These are phyloP conservation scores for Agraylea sexmaculata DNA, from an alignment of 1,140 invertebrate species.

Conservation along the genomic window DNA sequence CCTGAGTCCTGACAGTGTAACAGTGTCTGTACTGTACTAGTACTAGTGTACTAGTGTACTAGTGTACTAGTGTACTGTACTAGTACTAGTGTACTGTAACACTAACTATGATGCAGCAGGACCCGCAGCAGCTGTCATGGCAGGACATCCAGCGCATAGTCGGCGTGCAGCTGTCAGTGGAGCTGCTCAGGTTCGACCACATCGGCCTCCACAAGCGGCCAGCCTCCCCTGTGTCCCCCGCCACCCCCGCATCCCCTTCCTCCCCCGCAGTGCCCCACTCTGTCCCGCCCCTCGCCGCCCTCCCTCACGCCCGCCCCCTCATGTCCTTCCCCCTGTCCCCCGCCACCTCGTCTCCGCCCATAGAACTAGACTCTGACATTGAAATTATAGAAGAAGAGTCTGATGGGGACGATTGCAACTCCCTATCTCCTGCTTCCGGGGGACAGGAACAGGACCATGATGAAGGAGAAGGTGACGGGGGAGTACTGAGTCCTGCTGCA, in stretches of 20 bases:
- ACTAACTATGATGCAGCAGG: conserved; percentile 36
- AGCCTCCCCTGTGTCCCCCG: conserved; percentile 31
- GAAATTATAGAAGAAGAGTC: conserved; percentile 41
- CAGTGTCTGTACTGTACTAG: too few species aligned
- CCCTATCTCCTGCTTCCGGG: too few species aligned
- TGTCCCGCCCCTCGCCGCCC: too few species aligned
- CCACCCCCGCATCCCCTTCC: too few species aligned
- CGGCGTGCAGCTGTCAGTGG: conserved; percentile 40
- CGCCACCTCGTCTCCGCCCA: too few species aligned
- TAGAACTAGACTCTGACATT: conserved; percentile 39
- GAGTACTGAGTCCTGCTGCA: conserved; percentile 18
- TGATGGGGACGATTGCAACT: conserved; percentile 37
- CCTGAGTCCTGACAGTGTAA: too few species aligned
- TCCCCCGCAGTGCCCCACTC: too few species aligned
- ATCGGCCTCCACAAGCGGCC: conserved; percentile 37
- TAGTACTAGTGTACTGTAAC: too few species aligned
- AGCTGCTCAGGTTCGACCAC: conserved; percentile 40
- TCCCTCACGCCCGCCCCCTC: too few species aligned
- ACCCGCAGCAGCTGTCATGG: conserved; percentile 44
- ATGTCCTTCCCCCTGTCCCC: too few species aligned
- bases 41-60: too few species aligned
- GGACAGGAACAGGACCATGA: conserved; percentile 33
- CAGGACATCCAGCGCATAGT: conserved; percentile 42
- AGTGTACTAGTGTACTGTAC: too few species aligned
- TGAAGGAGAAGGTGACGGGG: conserved; percentile 30